Evolutionary conservation across 2,888 invertebrate species (phyloP), one percentile per base, ranked within the genome.

Genomic region (Pharmacophagus antenor): DNA sequence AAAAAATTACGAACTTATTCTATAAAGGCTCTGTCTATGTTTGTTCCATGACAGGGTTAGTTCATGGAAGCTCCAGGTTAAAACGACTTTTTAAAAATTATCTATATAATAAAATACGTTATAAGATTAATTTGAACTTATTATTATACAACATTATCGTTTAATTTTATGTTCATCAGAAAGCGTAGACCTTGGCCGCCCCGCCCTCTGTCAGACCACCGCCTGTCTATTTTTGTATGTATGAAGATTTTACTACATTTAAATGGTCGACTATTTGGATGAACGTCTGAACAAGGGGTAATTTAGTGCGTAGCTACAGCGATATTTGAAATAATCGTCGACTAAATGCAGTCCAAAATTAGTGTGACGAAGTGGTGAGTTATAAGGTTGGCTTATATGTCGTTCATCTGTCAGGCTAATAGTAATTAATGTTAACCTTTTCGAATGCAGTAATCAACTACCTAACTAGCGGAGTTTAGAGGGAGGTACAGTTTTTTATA

Each of bases 311-410:
- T 78, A 74, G 75, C 72, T 76, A 70, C 69, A 70, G 72, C 71
- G 72, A 79, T 84, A 80, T 76, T 72, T 63, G 71, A 79, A 80
- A 79, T 82, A 80, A 85, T 82, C 79, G 73, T 63, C 66, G 73
- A 65, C 72, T 77, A 79, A 85, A 82, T 80, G 79, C 70, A 74
- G 73, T 80, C 79, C 67, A 72, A 80, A 85, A 86, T 84, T 79
- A 81, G 84, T 77, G 76, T 76, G 75, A 79, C 76, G 74, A 67
- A 71, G 64, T 69, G 64, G 62, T 56, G 27, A 25, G 58, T 8
- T 52, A 48, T 52, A 60, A 58, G 65, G 42, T 56, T 1, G 67
- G 83, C 58, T 81, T 73, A 85, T 81, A 85, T 84, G 79, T 12
- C 5, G 54, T 20, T 42, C n/a, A 21, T 37, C 31, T 10, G 2